phyloP scores from a whole-genome alignment of 2,797 vertebrate genomes.

The Odontamblyopus rebecca region DNA sequence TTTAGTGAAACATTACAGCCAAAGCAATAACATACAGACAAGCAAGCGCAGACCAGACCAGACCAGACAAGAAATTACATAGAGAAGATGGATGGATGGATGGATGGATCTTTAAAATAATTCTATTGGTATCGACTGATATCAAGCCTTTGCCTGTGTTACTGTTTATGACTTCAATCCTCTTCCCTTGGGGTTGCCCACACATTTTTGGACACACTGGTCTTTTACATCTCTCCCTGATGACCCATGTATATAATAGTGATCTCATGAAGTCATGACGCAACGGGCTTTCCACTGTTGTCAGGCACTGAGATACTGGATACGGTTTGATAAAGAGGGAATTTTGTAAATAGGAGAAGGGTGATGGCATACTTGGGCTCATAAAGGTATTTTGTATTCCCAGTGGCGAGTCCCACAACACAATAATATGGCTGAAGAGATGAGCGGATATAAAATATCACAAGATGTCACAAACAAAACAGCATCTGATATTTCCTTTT shows the following conservation, averaged over 20 bases:
- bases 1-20: too few species aligned
- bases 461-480: too few species aligned
- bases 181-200: conserved; percentile 21
- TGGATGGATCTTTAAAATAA: too few species aligned
- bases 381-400: not conserved
- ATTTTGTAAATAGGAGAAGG: conserved; percentile 37
- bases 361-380: not conserved
- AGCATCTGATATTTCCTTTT: too few species aligned
- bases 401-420: too few species aligned
- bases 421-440: too few species aligned
- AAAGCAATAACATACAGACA: too few species aligned
- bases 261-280: conserved; percentile 44
- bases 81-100: too few species aligned
- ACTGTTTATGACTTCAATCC: conserved; percentile 31
- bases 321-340: not conserved
- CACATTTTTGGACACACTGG: conserved; percentile 20
- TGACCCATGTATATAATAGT: conserved; percentile 20
- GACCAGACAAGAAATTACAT: too few species aligned
- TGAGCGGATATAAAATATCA: too few species aligned
- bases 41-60: too few species aligned
- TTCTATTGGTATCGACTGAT: not conserved
- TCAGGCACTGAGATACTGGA: conserved; percentile 3
- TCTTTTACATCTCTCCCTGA: conserved; percentile 20
- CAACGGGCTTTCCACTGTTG: conserved; percentile 48
- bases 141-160: not conserved